These are phyloP conservation scores for Athalia circularis DNA, from an alignment of 2,888 invertebrate genomes.

Conservation along the genomic window DNA sequence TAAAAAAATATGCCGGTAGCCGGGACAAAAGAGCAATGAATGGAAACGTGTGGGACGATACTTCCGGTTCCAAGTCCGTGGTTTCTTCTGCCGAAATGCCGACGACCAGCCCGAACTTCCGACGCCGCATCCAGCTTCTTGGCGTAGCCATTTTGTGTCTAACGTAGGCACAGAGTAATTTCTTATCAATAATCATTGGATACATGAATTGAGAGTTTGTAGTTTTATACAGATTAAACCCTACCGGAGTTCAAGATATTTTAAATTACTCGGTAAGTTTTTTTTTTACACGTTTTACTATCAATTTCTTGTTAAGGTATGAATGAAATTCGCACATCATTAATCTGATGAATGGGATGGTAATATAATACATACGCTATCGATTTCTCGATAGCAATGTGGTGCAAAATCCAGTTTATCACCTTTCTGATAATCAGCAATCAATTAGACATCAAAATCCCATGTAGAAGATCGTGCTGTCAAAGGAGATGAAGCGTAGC, in stretches of 20 bases:
- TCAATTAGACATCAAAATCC: too few species aligned
- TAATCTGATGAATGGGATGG: not conserved
- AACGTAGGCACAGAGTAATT: not conserved
- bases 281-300: not conserved
- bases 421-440: too few species aligned
- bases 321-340: not conserved
- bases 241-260: not conserved
- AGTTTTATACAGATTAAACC: not conserved
- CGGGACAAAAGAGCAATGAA: too few species aligned
- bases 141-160: not conserved
- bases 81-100: not conserved
- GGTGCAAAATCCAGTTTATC: too few species aligned
- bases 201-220: not conserved
- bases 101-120: not conserved
- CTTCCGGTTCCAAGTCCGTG: constrained; percentile 31
- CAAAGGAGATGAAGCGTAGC: too few species aligned
- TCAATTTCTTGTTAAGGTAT: too few species aligned
- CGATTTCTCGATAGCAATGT: not conserved
- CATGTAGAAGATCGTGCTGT: too few species aligned
- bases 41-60: not conserved
- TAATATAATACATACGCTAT: not conserved
- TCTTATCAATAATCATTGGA: not conserved
- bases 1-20: too few species aligned
- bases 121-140: not conserved
- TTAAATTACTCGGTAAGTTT: not conserved